Conservation (phyloP, 2,113 vertebrate genomes). For the Archocentrus centrarchus region DNA sequence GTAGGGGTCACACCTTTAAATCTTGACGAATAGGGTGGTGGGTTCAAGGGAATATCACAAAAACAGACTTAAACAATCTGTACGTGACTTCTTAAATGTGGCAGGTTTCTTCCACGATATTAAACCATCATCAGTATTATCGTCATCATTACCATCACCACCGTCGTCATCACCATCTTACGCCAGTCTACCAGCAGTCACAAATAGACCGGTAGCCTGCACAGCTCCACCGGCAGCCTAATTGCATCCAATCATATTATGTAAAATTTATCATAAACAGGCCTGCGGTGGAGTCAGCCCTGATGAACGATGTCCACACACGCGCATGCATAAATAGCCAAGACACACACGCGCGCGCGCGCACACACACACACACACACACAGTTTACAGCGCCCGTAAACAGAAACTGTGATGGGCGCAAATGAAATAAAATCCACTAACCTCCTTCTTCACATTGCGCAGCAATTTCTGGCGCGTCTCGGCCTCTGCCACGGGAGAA, state of each 20-base stretch:
- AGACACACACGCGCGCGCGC: neutral
- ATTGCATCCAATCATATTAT: neutral
- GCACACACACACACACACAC: neutral
- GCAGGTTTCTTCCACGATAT: neutral
- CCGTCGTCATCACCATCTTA: conserved; percentile 34
- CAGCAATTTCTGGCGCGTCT: conserved; percentile 92
- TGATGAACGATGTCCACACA: neutral
- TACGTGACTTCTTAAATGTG: neutral
- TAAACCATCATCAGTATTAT: conserved; percentile 32
- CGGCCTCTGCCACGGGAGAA: conserved; percentile 84
- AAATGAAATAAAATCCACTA: conserved; percentile 47
- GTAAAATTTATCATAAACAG: conserved; percentile 26
- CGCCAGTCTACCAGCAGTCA: conserved; percentile 14
- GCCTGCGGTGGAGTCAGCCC: conserved; percentile 39
- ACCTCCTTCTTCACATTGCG: conserved; percentile 96
- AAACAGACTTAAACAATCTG: conserved; percentile 9
- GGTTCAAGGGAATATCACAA: neutral
- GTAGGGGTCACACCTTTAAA: conserved; percentile 58
- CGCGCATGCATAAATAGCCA: neutral
- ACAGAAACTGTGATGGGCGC: conserved; percentile 27
- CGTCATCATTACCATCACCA: conserved; percentile 24
- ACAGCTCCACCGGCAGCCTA: neutral
- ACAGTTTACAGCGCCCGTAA: conserved; percentile 3
- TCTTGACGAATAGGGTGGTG: conserved; percentile 9
- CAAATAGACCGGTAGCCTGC: neutral